These are phyloP conservation scores for Leptinotarsa defecta DNA, from an alignment of 1,140 invertebrate species.

Conservation along the genomic window DNA sequence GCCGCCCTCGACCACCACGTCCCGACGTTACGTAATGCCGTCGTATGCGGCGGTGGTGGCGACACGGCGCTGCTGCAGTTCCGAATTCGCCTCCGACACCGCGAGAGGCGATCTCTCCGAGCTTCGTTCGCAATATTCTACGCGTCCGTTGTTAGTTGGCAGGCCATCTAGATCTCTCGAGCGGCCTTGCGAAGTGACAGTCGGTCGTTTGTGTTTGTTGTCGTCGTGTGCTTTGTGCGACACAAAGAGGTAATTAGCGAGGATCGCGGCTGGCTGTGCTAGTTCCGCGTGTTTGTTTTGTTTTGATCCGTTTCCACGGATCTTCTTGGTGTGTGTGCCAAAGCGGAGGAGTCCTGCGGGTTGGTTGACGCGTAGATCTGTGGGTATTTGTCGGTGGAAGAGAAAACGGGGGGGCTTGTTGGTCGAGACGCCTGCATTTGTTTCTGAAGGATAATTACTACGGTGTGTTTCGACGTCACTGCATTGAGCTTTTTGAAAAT, in stretches of 20 bases:
- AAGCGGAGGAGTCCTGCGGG: neutral
- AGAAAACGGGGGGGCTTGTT: too few relatives aligned
- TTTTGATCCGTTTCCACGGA: neutral
- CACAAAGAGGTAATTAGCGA: neutral
- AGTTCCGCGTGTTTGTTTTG: neutral
- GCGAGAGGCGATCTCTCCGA: neutral
- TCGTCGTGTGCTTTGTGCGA: neutral
- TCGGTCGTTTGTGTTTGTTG: neutral
- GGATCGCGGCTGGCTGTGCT: neutral
- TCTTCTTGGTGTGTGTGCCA: slow-evolving; percentile 1
- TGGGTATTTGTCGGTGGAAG: too few relatives aligned
- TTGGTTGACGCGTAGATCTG: neutral
- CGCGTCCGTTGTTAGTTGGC: neutral
- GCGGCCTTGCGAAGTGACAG: slow-evolving; percentile 1
- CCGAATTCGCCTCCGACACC: neutral
- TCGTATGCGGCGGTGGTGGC: neutral
- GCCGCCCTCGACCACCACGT: neutral
- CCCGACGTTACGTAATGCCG: slow-evolving; percentile 21
- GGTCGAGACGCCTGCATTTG: too few relatives aligned
- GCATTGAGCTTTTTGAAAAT: too few relatives aligned
- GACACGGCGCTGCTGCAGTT: neutral
- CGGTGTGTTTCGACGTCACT: too few relatives aligned
- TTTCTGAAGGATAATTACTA: too few relatives aligned
- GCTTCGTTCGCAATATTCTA: neutral
- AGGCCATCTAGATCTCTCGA: slow-evolving; percentile 1